Percentiles rank a stretch among this genome's conserved stretches.
phyloP scores from a whole-genome alignment of 2,113 vertebrate species.

The Tretioscincus oriximinensis region DNA sequence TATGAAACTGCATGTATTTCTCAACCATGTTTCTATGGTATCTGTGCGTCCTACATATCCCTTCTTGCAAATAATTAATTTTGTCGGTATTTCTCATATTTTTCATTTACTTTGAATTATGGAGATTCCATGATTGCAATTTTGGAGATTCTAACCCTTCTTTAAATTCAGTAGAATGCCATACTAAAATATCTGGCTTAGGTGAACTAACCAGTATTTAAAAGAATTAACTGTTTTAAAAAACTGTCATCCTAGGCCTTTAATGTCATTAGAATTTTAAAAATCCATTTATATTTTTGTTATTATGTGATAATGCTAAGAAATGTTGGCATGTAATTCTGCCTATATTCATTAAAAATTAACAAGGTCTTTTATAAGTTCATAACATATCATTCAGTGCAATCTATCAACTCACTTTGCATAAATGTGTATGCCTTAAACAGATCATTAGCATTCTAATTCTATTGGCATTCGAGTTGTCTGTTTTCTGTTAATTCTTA shows the following conservation, averaged over 20 bases:
- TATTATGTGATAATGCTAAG: neutral
- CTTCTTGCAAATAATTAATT: neutral
- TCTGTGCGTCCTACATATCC: too few relatives aligned
- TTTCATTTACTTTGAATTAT: neutral
- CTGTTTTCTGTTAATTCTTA: neutral
- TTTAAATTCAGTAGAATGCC: neutral
- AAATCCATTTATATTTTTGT: neutral
- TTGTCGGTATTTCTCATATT: slow-evolving; percentile 32
- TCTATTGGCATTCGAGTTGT: neutral
- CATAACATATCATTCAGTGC: slow-evolving; percentile 36
- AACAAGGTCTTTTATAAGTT: slow-evolving; percentile 26
- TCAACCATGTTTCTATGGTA: slow-evolving; percentile 10
- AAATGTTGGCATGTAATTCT: neutral
- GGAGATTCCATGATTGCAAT: neutral
- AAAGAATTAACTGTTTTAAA: neutral
- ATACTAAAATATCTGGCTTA: neutral
- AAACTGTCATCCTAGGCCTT: too few relatives aligned
- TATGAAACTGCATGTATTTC: slow-evolving; percentile 42
- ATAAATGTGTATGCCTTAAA: slow-evolving; percentile 28
- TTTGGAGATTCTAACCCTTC: neutral
- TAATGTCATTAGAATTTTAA: too few relatives aligned
- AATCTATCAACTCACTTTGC: slow-evolving; percentile 36
- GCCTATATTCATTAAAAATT: neutral
- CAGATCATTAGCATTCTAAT: neutral
- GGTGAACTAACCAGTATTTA: neutral